Evolutionary conservation across 2,113 vertebrate species (phyloP).

Genomic region (Cranoglanis bouderius): DNA sequence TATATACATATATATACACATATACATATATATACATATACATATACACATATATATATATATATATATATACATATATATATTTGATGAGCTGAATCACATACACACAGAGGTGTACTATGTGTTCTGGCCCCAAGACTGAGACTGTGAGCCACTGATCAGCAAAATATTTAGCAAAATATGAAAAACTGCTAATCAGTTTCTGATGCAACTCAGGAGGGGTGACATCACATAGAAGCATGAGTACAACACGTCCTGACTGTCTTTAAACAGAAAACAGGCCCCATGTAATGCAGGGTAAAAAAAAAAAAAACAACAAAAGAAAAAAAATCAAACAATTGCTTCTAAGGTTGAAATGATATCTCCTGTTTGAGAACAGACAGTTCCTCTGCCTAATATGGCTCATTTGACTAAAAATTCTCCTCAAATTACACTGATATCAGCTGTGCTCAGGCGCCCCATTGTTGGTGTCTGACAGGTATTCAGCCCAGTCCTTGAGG

Average conservation of each 20-base stretch:
- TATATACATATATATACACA: too few relatives aligned
- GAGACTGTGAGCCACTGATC: background rate
- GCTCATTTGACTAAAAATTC: slow-evolving; percentile 30
- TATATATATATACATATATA: too few relatives aligned
- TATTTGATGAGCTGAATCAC: too few relatives aligned
- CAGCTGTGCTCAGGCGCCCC: background rate
- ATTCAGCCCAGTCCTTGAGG: slow-evolving; percentile 27
- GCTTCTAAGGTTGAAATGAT: background rate
- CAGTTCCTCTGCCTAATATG: slow-evolving; percentile 1
- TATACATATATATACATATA: too few relatives aligned
- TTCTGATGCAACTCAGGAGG: background rate
- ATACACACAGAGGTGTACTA: background rate
- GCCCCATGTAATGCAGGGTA: too few relatives aligned
- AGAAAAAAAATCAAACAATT: background rate
- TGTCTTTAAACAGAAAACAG: background rate
- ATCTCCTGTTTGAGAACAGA: slow-evolving; percentile 6
- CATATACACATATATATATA: too few relatives aligned
- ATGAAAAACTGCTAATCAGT: slow-evolving; percentile 16
- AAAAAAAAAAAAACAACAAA: background rate
- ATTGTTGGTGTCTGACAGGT: slow-evolving; percentile 42
- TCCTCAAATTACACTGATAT: slow-evolving; percentile 19
- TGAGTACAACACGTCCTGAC: background rate
- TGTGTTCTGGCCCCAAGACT: background rate
- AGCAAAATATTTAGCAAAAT: background rate
- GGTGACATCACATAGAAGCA: background rate